Base-by-base conservation (phyloP, 2,113 vertebrate species). In the Grantiella picta region DNA sequence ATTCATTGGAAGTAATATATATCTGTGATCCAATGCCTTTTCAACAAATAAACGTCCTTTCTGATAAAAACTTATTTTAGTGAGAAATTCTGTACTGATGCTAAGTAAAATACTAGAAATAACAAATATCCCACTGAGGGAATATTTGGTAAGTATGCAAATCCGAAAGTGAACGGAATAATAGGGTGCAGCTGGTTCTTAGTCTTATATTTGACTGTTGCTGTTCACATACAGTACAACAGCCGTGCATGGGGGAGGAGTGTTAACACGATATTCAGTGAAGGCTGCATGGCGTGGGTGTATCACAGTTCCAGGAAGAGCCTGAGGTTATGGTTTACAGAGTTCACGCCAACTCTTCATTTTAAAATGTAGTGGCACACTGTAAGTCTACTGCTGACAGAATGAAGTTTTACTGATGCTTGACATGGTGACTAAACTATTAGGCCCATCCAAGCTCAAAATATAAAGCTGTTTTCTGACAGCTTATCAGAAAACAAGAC, bases 281-380 rank as follows among this genome's bases (percentile, higher is more conserved):
- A 95, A 95, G 96, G 95, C 94, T 97, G 94, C 95, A 35, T 36
- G 93, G 96, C 60, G 96, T 97, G 95, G 96, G 96, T 89, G 96
- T 90, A 96, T 94, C 93, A 93, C 95, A 96, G 95, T 81, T 97
- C 93, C 96, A 96, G 96, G 95, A 97, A 96, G 94, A 96, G 95
- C 96, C 95, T 92, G 94, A 96, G 96, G 96, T 97, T 97, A 96
- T 92, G 94, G 95, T 94, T 96, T 92, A 91, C 92, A 92, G 94
- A 94, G 95, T 96, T 97, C 92, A 95, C 60, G 85, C 95, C 95
- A 97, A 95, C 95, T 94, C 92, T 78, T 96, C 79, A 36, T 94
- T 96, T 95, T 86, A 90, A 95, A 94, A 92, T 93, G 82, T 92
- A 92, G 92, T 89, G 95, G 92, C 93, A 91, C 92, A 33, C 71